Percentiles rank a stretch among this genome's conserved stretches.
Conservation (phyloP, 2,113 vertebrate species). For the Vulpes vulpes region DNA sequence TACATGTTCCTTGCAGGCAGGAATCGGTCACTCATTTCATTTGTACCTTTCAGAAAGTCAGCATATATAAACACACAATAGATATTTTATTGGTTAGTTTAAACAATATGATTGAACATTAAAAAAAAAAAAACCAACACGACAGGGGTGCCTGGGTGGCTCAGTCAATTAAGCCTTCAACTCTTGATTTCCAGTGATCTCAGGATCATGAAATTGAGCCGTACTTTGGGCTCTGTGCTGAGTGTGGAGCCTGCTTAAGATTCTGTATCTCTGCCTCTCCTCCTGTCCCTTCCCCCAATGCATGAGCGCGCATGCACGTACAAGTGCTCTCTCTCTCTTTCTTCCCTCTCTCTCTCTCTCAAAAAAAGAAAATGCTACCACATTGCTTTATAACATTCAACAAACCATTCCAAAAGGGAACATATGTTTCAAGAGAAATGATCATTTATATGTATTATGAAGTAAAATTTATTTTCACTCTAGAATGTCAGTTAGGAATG, state of each 20-base stretch:
- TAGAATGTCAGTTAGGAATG: neutral
- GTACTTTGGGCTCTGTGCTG: neutral
- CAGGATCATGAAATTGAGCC: neutral
- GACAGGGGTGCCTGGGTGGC: neutral
- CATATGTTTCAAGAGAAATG: neutral
- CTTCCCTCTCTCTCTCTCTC: neutral
- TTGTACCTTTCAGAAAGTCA: slow-evolving; percentile 8
- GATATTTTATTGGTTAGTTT: slow-evolving; percentile 3
- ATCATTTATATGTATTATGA: neutral
- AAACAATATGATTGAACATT: neutral
- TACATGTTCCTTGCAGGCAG: neutral
- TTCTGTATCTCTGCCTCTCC: neutral
- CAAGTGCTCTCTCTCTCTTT: neutral
- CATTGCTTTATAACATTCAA: neutral
- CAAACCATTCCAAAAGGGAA: neutral
- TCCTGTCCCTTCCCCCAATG: neutral
- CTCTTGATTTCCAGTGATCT: neutral
- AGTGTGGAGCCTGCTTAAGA: neutral
- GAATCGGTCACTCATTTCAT: neutral
- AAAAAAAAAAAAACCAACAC: neutral
- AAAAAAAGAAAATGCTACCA: neutral
- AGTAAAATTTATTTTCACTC: neutral
- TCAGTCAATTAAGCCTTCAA: neutral
- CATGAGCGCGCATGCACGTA: neutral
- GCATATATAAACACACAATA: neutral